Percentiles rank a stretch among this genome's conserved stretches.
These are phyloP conservation scores for Linepithema humile DNA, from an alignment of 1,140 invertebrate species.

Conservation along the genomic window DNA sequence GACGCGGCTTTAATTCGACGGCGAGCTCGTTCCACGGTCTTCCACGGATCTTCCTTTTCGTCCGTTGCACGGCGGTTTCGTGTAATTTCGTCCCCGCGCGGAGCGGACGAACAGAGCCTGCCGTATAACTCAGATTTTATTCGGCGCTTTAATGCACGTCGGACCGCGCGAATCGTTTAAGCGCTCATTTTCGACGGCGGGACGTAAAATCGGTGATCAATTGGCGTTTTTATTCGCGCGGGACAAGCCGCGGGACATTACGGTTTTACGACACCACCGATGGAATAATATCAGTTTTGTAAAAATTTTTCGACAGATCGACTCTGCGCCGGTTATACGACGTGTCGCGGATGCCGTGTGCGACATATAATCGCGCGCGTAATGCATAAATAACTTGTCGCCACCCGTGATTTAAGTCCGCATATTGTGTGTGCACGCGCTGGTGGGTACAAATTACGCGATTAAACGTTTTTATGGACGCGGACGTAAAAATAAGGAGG, in stretches of 20 bases:
- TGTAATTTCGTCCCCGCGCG: background rate
- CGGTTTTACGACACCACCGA: slow-evolving; percentile 45
- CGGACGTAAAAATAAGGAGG: no score
- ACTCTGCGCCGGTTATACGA: background rate
- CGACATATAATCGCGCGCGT: background rate
- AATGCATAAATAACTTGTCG: slow-evolving; percentile 33
- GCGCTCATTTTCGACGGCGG: slow-evolving; percentile 17
- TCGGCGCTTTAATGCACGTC: slow-evolving; percentile 33
- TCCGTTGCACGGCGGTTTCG: background rate
- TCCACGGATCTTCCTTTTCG: background rate
- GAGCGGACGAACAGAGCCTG: background rate
- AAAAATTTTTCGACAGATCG: slow-evolving; percentile 19
- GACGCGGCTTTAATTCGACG: background rate
- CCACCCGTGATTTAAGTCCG: slow-evolving; percentile 21
- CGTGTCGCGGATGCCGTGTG: background rate
- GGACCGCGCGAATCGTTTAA: background rate
- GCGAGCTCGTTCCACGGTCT: background rate
- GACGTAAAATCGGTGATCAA: slow-evolving; percentile 66
- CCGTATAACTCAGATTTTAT: slow-evolving; percentile 61
- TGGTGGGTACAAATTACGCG: slow-evolving; percentile 24
- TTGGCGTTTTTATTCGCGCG: slow-evolving; percentile 64
- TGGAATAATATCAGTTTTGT: slow-evolving; percentile 36
- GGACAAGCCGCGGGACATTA: slow-evolving; percentile 8
- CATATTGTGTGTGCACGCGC: background rate
- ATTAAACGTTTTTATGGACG: slow-evolving; percentile 28